phyloP scores from a whole-genome alignment of 2,113 vertebrate species.

The Cichladusa arquata region DNA sequence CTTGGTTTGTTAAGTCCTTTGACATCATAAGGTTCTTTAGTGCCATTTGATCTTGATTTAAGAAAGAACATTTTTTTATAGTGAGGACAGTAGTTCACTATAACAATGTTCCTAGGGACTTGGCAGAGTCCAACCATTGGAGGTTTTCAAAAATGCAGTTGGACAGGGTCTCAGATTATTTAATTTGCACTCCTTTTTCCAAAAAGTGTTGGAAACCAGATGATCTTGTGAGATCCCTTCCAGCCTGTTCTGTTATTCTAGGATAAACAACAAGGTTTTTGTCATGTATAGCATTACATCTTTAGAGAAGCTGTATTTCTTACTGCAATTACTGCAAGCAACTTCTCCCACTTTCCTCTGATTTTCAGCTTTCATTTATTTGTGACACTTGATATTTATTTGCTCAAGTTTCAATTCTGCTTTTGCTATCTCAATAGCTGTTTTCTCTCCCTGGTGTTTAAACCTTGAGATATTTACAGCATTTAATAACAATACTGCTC shows the following conservation, averaged over 20 bases:
- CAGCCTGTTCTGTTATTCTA: background rate
- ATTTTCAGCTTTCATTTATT: conserved; percentile 4
- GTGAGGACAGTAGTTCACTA: background rate
- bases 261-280: background rate
- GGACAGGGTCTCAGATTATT: background rate
- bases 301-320: background rate
- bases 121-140: background rate
- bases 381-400: background rate
- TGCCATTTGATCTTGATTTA: background rate
- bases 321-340: background rate
- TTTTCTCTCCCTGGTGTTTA: background rate
- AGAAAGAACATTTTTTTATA: background rate
- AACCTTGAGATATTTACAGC: background rate
- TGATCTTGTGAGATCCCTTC: background rate
- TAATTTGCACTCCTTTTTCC: background rate
- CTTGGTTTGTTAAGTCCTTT: background rate
- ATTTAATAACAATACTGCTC: background rate
- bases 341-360: background rate
- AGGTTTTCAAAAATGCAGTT: background rate
- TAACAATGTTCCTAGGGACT: background rate
- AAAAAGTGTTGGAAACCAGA: background rate
- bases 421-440: background rate
- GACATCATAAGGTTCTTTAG: background rate
- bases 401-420: background rate
- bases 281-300: background rate